phyloP scores from a whole-genome alignment of 2,888 invertebrate species.

The Platerodrilus igneus region DNA sequence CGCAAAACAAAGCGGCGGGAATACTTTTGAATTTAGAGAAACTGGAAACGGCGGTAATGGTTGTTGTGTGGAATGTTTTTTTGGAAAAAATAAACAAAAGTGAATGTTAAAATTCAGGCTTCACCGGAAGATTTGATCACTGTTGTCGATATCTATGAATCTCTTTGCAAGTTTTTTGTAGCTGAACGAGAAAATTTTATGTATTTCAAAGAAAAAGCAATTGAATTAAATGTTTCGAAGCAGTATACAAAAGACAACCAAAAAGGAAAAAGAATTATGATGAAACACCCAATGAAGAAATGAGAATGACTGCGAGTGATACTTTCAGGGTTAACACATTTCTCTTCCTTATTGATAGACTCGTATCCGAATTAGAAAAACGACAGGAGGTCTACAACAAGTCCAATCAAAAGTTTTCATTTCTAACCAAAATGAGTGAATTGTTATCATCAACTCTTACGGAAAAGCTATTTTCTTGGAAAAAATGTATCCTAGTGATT shows the following conservation, averaged over 20 bases:
- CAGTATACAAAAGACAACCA: conserved; percentile 23
- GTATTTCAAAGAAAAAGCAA: conserved; percentile 25
- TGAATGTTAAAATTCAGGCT: conserved; percentile 26
- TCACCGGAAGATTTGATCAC: conserved; percentile 26
- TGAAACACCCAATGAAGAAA: too few species aligned
- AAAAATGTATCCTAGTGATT: conserved; percentile 22
- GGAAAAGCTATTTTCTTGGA: conserved; percentile 46
- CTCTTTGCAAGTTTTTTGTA: too few species aligned
- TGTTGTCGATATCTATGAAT: conserved; percentile 25
- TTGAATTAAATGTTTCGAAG: too few species aligned
- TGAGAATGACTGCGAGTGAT: too few species aligned
- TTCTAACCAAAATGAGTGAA: conserved; percentile 19
- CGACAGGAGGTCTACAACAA: conserved; percentile 12
- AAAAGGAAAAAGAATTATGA: conserved; percentile 19
- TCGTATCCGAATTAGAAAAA: conserved; percentile 15
- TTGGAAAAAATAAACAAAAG: conserved; percentile 23
- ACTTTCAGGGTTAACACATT: too few species aligned
- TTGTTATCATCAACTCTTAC: conserved; percentile 41
- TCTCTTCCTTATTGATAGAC: conserved; percentile 9
- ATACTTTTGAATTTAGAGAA: conserved; percentile 18
- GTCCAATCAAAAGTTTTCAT: conserved; percentile 15
- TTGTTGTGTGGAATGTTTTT: conserved; percentile 29
- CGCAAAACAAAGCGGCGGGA: conserved; percentile 27
- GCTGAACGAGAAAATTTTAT: conserved; percentile 27
- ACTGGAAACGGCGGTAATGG: conserved; percentile 28